These are phyloP conservation scores for Corbicula japonica DNA, from an alignment of 2,888 invertebrate genomes.

Conservation along the genomic window DNA sequence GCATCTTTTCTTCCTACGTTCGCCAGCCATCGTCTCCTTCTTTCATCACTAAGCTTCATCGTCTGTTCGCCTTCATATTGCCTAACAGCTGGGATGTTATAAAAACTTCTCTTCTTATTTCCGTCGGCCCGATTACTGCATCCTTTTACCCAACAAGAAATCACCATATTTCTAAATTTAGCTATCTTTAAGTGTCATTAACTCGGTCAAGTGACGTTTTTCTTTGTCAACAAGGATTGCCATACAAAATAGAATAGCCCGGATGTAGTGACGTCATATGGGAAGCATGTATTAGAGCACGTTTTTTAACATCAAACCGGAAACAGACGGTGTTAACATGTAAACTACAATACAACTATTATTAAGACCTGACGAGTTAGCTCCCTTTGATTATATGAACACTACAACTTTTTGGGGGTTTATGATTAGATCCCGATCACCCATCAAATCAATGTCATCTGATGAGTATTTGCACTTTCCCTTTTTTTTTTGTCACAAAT, in stretches of 20 bases:
- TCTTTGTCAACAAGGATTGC: background rate
- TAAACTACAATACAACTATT: no score
- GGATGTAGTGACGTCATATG: conserved; percentile 21
- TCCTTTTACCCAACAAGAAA: conserved; percentile 28
- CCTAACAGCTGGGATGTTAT: conserved; percentile 7
- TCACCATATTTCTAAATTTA: conserved; percentile 10
- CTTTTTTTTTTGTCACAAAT: no score
- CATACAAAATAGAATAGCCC: conserved; percentile 34
- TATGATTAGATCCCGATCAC: no score
- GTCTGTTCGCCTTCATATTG: conserved; percentile 24
- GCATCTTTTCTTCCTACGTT: conserved; percentile 26
- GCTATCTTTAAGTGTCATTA: background rate
- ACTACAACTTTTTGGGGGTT: no score
- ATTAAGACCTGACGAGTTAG: no score
- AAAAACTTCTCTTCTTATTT: background rate
- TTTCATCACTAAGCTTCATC: conserved; percentile 13
- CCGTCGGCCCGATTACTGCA: conserved; percentile 17
- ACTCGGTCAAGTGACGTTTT: no score
- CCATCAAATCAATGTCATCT: no score
- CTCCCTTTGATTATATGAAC: no score
- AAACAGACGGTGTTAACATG: no score
- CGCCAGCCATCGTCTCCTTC: conserved; percentile 15
- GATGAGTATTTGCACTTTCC: no score
- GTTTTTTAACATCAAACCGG: no score
- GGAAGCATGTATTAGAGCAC: conserved; percentile 4